Percentiles rank a stretch among this genome's conserved stretches.
Evolutionary conservation across 2,113 vertebrate genomes (phyloP).

Genomic region (Vulpes ferrilata): DNA sequence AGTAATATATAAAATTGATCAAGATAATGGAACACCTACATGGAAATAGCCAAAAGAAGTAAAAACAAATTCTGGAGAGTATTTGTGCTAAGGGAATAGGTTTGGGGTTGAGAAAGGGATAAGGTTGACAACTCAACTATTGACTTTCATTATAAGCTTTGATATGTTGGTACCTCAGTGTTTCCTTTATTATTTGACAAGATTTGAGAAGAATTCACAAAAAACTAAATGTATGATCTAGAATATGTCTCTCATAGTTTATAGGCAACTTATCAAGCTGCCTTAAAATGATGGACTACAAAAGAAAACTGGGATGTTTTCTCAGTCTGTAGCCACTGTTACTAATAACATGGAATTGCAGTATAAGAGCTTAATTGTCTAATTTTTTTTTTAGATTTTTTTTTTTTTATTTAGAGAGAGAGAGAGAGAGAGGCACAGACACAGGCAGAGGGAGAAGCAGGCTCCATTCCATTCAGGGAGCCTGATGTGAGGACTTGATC

Average conservation of each 20-base stretch:
- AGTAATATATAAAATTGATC: background rate
- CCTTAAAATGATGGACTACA: background rate
- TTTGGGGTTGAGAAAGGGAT: background rate
- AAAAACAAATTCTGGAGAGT: background rate
- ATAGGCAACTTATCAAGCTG: background rate
- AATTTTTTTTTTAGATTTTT: too few relatives aligned
- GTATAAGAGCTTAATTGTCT: background rate
- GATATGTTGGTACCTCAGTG: background rate
- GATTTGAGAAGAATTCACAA: background rate
- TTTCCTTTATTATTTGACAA: conserved; percentile 26
- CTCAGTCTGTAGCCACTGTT: background rate
- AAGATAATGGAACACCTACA: background rate
- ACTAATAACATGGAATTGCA: background rate
- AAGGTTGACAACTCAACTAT: background rate
- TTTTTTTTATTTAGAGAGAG: too few relatives aligned
- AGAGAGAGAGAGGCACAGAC: too few relatives aligned
- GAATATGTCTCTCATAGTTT: background rate
- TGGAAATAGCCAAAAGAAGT: background rate
- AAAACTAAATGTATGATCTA: background rate
- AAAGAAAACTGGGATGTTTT: background rate
- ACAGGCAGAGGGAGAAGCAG: too few relatives aligned
- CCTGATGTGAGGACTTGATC: too few relatives aligned
- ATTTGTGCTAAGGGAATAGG: background rate
- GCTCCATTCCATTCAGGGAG: too few relatives aligned
- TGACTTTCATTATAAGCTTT: background rate